Percentiles rank a stretch among this genome's conserved stretches.
Conservation (phyloP, 2,797 vertebrate species). For the Pipistrellus kuhlii region DNA sequence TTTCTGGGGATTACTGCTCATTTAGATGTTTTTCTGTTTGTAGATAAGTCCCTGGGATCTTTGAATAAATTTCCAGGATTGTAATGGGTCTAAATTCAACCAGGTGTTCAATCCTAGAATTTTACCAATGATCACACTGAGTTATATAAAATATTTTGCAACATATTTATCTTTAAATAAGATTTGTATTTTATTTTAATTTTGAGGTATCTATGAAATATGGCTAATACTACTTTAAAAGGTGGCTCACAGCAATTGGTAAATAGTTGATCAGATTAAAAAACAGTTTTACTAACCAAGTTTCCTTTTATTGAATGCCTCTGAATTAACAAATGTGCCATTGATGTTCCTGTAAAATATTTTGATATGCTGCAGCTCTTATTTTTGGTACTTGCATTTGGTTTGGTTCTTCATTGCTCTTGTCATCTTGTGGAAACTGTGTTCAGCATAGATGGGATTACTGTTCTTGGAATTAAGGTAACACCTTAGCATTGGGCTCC, state of each 20-base stretch:
- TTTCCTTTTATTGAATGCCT: neutral
- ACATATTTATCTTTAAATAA: neutral
- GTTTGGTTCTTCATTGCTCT: neutral
- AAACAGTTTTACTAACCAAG: slow-evolving; percentile 12
- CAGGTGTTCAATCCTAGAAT: neutral
- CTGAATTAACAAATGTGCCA: neutral
- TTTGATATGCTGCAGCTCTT: neutral
- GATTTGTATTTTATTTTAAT: slow-evolving; percentile 48
- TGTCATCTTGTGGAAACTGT: neutral
- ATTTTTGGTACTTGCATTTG: neutral
- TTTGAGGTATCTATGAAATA: neutral
- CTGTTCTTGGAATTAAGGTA: neutral
- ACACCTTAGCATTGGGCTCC: neutral
- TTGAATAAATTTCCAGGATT: neutral
- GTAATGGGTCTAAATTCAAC: neutral
- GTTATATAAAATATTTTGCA: neutral
- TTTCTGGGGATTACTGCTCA: neutral
- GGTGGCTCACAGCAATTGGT: neutral
- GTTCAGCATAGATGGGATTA: neutral
- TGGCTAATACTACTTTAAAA: neutral
- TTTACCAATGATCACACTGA: slow-evolving; percentile 5
- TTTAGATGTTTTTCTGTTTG: neutral
- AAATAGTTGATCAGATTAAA: neutral
- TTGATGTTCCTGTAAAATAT: neutral
- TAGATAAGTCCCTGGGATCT: neutral